These are phyloP conservation scores for Mus spicilegus DNA, from an alignment of 2,113 vertebrate genomes.

Conservation along the genomic window DNA sequence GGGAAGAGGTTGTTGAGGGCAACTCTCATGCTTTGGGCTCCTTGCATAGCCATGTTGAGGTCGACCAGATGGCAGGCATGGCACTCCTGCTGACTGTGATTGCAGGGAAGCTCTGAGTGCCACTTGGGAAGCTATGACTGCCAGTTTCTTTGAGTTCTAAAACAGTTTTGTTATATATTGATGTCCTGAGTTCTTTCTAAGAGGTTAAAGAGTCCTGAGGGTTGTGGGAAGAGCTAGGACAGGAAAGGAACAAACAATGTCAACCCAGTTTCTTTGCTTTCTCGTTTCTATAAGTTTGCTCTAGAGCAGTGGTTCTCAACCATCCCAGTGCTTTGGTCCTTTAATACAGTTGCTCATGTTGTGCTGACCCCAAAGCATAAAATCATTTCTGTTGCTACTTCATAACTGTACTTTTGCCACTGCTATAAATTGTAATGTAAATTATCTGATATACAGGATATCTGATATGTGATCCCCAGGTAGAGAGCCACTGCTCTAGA, in stretches of 20 bases:
- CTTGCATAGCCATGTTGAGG: background rate
- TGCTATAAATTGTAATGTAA: background rate
- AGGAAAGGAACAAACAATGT: background rate
- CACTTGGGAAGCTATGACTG: background rate
- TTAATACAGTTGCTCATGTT: background rate
- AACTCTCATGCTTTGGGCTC: background rate
- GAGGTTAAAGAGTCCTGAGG: background rate
- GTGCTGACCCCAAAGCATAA: background rate
- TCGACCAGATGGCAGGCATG: background rate
- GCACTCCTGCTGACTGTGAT: rapidly evolving
- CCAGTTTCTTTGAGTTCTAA: background rate
- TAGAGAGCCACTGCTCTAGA: background rate
- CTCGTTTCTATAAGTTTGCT: background rate
- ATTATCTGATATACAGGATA: background rate
- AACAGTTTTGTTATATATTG: background rate
- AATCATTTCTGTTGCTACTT: background rate
- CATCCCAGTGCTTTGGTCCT: background rate
- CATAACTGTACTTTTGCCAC: background rate
- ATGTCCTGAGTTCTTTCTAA: background rate
- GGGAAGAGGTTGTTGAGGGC: background rate
- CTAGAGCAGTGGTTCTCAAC: background rate
- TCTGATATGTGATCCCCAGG: background rate
- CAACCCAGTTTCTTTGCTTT: background rate
- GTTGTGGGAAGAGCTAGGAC: background rate
- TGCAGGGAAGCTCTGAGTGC: background rate